Base-by-base conservation (phyloP, 2,888 invertebrate genomes). In the Perizoma flavofasciatum region DNA sequence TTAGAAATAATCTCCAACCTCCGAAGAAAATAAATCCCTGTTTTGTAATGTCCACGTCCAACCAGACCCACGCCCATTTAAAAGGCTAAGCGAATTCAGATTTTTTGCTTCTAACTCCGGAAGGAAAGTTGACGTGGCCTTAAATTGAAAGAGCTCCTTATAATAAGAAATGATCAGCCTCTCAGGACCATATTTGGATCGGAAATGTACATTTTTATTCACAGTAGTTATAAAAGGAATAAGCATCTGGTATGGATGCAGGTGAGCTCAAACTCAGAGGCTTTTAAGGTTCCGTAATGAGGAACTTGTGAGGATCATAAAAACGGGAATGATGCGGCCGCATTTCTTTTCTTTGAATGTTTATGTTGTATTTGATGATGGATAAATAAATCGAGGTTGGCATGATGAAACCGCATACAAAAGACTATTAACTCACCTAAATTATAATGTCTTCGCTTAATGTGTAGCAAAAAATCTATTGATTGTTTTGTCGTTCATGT, bases 111-210 rank as follows among this genome's bases (percentile, higher is more conserved):
- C 88, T 86, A 88, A 85, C 86, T 85, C 75, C 57, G 81, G 81
- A 89, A 86, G 89, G 89, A 88, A 89, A 88, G 88, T 85, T 85
- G 89, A 65, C 77, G 58, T 86, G 59, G 73, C 88, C 89, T 83
- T 90, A 87, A 80, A 77, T 77, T 75, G 77, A 75, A 75, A 63
- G 69, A 75, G 74, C 79, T 83, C 79, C 79, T 83, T 83, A 83
- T 79, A 79, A 83, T 83, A 89, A 90, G 89, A 89, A 90, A 90
- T 89, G 88, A 84, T 74, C 75, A 68, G 70, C 73, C 80, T 82
- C 81, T 78, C 82, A 39, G 78, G 62, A 39, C 89, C 88, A 75
- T 89, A 85, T 87, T 84, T 74, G 85, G 87, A 61, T 67, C 75
- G 79, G 82, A 81, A 78, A 83, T 82, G 84, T 78, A 75, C 83